Percentiles rank a stretch among this genome's conserved stretches.
phyloP scores from a whole-genome alignment of 2,113 vertebrate genomes.

The human region GRCh38 chr7:1847001-1847500 shows the following conservation, averaged over 20 bases:
- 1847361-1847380: rapidly evolving
- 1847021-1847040: slow-evolving; percentile 19
- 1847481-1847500: background rate
- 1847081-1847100: slow-evolving; percentile 46
- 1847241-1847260: slow-evolving; percentile 64
- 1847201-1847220: slow-evolving; percentile 71
- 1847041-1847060: slow-evolving; percentile 57
- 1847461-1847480: background rate
- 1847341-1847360: background rate
- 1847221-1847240: slow-evolving; percentile 69
- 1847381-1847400: background rate
- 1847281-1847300: slow-evolving; percentile 46
- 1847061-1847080: slow-evolving; percentile 61
- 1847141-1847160: slow-evolving; percentile 51
- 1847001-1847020: slow-evolving; percentile 67
- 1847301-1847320: slow-evolving; percentile 55
- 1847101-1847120: slow-evolving; percentile 75
- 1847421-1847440: background rate
- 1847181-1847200: slow-evolving; percentile 68
- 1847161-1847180: slow-evolving; percentile 64
- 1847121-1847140: slow-evolving; percentile 70
- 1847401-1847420: rapidly evolving
- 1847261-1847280: background rate
- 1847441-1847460: background rate
- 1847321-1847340: background rate